Evolutionary conservation across 2,113 vertebrate species (phyloP), one percentile per base, ranked within the genome.

Genomic region (Serinus canaria): DNA sequence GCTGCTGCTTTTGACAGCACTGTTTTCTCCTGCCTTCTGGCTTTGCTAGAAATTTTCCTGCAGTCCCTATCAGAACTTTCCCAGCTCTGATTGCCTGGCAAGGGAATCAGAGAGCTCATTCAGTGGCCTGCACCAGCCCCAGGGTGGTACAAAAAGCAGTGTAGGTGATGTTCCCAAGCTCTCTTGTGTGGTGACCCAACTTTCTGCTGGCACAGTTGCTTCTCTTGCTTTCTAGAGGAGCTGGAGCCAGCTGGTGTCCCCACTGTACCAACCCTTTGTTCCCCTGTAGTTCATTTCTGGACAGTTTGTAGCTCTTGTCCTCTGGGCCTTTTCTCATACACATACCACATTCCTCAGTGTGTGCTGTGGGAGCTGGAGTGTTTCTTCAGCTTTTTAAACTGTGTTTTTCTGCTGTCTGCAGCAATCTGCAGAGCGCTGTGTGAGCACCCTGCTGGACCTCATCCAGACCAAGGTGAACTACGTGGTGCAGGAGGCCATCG

Each of bases 391-490:
- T 77, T 43, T 66, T 76, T 30, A 18, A 39, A 43, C 4, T 10
- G 31, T 41, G 1, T 5, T 55, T 25, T 49, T 67, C 33, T 96
- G 19, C 89, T 87, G 17, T 44, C 37, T 21, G 16, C 97, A 99
- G 99, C 99, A 99, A 99, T 99, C 99, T 8, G 99, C 99, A 0
- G 99, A 99, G 96, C 99, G 99, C 87, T 99, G 99, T 50, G 99
- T 99, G 43, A 99, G 99, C 98, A 99, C 99, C 0, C 97, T 99
- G 90, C 98, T 99, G 76, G 99, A 99, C 95, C 98, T 99, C 93
- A 99, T 99, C 96, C 99, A 99, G 97, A 99, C 99, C 70, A 99
- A 99, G 97, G 99, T 99, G 91, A 99, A 99, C 98, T 99, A 99
- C 3, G 99, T 99, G 58, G 99, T 99, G 33, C 99, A 99, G 97